Conservation (phyloP, 2,113 vertebrate species). For the Apodemus speciosus region DNA sequence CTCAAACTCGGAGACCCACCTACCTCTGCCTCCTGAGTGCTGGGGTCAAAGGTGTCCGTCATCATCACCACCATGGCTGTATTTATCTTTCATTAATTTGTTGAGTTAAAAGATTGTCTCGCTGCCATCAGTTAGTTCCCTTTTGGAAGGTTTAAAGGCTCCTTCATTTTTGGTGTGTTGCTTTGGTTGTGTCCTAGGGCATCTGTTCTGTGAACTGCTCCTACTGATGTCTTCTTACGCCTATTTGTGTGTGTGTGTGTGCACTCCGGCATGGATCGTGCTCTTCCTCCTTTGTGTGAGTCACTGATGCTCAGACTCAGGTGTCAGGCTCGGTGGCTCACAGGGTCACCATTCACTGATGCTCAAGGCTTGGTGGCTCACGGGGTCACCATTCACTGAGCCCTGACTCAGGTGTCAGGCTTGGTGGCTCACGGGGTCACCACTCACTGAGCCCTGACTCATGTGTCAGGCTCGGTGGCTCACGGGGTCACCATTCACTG, state of each 20-base stretch:
- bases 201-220: neutral
- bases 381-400: neutral
- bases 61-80: neutral
- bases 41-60: neutral
- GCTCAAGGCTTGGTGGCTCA: too few species aligned
- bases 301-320: too few species aligned
- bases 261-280: too few species aligned
- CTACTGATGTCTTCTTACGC: neutral
- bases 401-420: neutral
- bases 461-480: too few species aligned
- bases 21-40: neutral
- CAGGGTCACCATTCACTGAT: neutral
- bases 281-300: neutral
- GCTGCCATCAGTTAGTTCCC: neutral
- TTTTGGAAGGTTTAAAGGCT: neutral
- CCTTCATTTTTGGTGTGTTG: neutral
- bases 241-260: neutral
- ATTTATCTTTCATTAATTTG: slow-evolving; percentile 11
- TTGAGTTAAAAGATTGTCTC: neutral
- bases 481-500: neutral
- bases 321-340: neutral
- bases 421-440: neutral
- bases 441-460: too few species aligned
- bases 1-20: neutral
- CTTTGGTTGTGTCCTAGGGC: neutral